Evolutionary conservation across 2,113 vertebrate species (phyloP), one percentile per base, ranked within the genome.

Genomic region (Notechis scutatus): DNA sequence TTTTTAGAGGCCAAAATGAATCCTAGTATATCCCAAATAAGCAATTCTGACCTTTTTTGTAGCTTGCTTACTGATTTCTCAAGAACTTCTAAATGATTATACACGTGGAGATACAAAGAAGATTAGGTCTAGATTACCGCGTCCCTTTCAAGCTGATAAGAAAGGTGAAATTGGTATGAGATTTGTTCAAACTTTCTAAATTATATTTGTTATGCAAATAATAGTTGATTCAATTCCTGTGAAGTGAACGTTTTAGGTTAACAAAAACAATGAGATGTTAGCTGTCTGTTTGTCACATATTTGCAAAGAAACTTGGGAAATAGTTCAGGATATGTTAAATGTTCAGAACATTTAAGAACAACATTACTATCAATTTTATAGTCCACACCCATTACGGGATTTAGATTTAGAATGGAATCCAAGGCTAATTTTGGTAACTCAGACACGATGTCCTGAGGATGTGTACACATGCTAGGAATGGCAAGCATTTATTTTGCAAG

Each of bases 21-120:
- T 59, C 39, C 50, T 15, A 42, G 34, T 89, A 52, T 50, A 57
- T 92, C 18, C 9, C 93, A 0, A 0, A 59, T 88, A 81, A 94
- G 21, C 95, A 86, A 54, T 59, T 64, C 86, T 96, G 90, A 92
- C 91, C 18, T 91, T 94, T 90, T 92, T 61, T 4, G 64, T 91
- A 94, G 54, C 95, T 95, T 94, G 12, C 85, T 94, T 94, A 29
- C 9, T 89, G 54, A 93, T 95, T 95, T 95, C 93, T 85, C 92
- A 96, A 93, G 69, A 97, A 93, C 94, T 69, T 61, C 94, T 52
- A 91, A 96, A 96, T 89, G n/a, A 95, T 96, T 96, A 3, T 93
- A 59, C 90, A 94, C 15, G 95, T 92, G 89, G 61, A 89, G 90
- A 93, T 89, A 95, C 94, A 94, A 95, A 24, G n/a, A 95, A 92